Conservation (phyloP, 2,888 invertebrate species). For the Hypolimnas misippus region DNA sequence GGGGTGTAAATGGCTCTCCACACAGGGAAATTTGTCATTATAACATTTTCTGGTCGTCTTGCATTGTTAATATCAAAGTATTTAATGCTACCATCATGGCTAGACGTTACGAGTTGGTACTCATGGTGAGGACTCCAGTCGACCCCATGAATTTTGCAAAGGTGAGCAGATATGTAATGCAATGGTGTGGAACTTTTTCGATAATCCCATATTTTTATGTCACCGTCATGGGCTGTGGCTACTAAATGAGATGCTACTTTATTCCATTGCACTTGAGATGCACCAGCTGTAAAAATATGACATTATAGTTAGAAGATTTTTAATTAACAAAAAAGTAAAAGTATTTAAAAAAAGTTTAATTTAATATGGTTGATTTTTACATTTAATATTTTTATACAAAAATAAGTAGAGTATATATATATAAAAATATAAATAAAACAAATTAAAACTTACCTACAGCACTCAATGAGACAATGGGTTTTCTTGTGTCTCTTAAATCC, state of each 20-base stretch:
- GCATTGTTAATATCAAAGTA: constrained; percentile 96
- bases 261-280: constrained; percentile 97
- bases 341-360: too few species aligned
- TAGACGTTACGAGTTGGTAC: constrained; percentile 94
- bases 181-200: constrained; percentile 93
- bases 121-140: constrained; percentile 96
- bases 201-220: constrained; percentile 97
- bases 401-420: neutral
- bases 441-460: constrained; percentile 88
- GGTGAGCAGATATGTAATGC: constrained; percentile 96
- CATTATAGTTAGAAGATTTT: neutral
- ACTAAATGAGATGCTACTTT: constrained; percentile 91
- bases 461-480: constrained; percentile 92
- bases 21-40: constrained; percentile 93
- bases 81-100: constrained; percentile 97
- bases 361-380: too few species aligned
- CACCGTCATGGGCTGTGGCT: constrained; percentile 98
- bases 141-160: constrained; percentile 94
- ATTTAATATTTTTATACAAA: too few species aligned
- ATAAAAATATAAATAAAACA: neutral
- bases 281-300: constrained; percentile 86
- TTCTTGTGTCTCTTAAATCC: constrained; percentile 94
- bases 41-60: constrained; percentile 91
- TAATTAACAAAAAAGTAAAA: too few species aligned
- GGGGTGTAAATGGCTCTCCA: constrained; percentile 97